Conservation (phyloP, 2,113 vertebrate genomes). For the Epinephelus lanceolatus region DNA sequence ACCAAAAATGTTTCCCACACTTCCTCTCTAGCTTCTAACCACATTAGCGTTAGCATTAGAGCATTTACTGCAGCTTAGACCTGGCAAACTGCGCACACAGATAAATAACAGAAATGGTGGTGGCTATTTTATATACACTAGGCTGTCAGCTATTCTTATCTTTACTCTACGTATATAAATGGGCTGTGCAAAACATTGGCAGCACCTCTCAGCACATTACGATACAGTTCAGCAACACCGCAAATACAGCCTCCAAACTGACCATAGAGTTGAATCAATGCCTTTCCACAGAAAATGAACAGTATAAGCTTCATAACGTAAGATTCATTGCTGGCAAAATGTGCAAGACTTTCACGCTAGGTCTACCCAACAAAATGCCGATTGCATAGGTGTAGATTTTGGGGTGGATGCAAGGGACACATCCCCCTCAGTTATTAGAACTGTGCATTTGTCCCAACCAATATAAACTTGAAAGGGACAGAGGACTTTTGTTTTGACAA, state of each 20-base stretch:
- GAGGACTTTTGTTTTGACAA: too few species aligned
- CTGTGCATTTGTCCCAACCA: too few species aligned
- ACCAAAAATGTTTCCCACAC: background rate
- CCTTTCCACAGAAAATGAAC: background rate
- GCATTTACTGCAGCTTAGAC: background rate
- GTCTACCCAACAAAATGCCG: background rate
- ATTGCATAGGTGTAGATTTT: too few species aligned
- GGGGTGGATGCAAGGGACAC: too few species aligned
- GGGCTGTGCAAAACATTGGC: background rate
- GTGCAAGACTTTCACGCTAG: background rate
- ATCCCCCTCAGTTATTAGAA: too few species aligned
- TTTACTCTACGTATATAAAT: background rate
- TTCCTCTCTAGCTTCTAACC: background rate
- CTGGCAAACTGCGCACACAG: background rate
- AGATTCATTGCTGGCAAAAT: background rate
- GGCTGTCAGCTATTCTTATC: background rate
- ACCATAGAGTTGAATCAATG: background rate
- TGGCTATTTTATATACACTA: background rate
- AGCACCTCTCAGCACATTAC: background rate
- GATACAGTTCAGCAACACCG: background rate
- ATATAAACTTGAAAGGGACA: too few species aligned
- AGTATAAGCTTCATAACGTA: background rate
- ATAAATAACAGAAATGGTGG: background rate
- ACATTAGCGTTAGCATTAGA: background rate
- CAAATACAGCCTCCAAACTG: background rate